Conservation (phyloP, 2,888 invertebrate genomes). For the Diplolepis rosae region DNA sequence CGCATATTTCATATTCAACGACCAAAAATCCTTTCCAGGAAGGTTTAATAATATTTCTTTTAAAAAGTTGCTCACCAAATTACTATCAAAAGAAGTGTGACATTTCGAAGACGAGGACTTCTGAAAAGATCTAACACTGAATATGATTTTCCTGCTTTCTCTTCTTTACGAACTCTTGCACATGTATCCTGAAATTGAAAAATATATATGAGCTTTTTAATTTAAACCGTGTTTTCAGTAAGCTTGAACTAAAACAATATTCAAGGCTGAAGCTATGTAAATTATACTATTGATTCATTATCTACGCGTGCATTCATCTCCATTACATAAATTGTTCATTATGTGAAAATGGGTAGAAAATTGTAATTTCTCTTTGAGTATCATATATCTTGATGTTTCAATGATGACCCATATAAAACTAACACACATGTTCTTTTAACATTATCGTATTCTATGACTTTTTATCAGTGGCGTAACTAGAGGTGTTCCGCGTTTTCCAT, state of each 20-base stretch:
- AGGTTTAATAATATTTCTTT: too few relatives aligned
- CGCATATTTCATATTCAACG: too few relatives aligned
- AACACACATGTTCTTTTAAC: neutral
- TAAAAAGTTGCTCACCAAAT: slow-evolving; percentile 84
- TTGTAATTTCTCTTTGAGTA: neutral
- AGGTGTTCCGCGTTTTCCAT: too few relatives aligned
- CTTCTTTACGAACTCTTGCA: slow-evolving; percentile 81
- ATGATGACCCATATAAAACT: neutral
- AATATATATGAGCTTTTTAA: neutral
- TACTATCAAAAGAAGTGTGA: slow-evolving; percentile 85
- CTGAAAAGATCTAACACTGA: slow-evolving; percentile 88
- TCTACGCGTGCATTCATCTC: neutral
- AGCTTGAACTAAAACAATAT: neutral
- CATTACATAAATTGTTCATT: neutral
- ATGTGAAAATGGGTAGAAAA: neutral
- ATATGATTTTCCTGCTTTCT: slow-evolving; percentile 81
- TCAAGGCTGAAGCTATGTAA: neutral
- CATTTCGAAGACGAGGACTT: slow-evolving; percentile 84
- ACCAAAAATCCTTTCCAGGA: too few relatives aligned
- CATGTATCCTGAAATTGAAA: slow-evolving; percentile 72
- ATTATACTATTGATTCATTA: neutral
- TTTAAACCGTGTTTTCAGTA: too few relatives aligned
- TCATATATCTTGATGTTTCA: neutral
- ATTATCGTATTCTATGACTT: neutral
- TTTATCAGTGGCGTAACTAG: too few relatives aligned